phyloP scores from a whole-genome alignment of 1,140 invertebrate species.

The Lepidostoma basale region DNA sequence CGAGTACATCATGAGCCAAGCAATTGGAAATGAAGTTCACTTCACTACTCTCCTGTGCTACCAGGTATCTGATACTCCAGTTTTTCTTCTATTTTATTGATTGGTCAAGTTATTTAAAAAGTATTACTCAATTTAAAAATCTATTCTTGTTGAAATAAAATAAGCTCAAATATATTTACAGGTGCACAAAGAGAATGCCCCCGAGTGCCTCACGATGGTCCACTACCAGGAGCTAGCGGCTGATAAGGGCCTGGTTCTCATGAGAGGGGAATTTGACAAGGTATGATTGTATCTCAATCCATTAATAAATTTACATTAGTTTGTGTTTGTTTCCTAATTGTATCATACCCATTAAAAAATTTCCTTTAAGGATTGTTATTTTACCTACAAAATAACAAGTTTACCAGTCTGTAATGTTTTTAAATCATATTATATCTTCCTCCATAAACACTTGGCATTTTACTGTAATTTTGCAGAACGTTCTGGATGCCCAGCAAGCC shows the following conservation, averaged over 20 bases:
- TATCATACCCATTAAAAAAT: too few relatives aligned
- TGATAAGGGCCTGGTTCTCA: slow-evolving; percentile 80
- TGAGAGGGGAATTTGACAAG: slow-evolving; percentile 88
- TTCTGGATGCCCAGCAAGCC: slow-evolving; percentile 77
- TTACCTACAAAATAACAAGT: too few relatives aligned
- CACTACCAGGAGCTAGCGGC: slow-evolving; percentile 82
- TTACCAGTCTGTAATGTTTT: background rate
- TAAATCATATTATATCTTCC: background rate
- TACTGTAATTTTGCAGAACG: slow-evolving; percentile 61
- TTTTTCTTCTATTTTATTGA: too few relatives aligned
- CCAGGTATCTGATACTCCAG: slow-evolving; percentile 74
- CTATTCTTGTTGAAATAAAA: too few relatives aligned
- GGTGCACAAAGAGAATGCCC: slow-evolving; percentile 89
- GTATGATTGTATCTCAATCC: too few relatives aligned
- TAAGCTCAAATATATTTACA: slow-evolving; percentile 53
- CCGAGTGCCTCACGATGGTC: slow-evolving; percentile 83
- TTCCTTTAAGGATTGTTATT: too few relatives aligned
- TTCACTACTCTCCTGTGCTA: slow-evolving; percentile 88
- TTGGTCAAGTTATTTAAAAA: too few relatives aligned
- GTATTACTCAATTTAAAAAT: too few relatives aligned
- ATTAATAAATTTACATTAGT: too few relatives aligned
- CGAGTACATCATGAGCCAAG: slow-evolving; percentile 87
- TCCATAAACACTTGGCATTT: background rate
- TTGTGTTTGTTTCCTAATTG: too few relatives aligned
- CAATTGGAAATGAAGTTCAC: slow-evolving; percentile 75